Conservation (phyloP, 2,113 vertebrate genomes). For the Nesogale talazaci region DNA sequence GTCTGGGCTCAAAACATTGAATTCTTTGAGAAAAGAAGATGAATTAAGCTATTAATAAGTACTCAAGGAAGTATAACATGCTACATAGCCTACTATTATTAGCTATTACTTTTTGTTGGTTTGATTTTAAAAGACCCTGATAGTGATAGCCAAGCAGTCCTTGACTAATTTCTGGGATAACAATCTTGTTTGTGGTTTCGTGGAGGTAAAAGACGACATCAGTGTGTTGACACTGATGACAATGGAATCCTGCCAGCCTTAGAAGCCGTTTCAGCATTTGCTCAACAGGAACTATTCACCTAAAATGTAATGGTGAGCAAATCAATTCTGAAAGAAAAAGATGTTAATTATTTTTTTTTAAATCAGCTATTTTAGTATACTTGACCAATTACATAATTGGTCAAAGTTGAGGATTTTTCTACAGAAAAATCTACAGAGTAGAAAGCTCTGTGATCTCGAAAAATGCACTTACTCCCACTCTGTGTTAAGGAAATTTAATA, state of each 20-base stretch:
- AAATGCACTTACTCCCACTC: not conserved
- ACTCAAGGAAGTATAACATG: not conserved
- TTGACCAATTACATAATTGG: not conserved
- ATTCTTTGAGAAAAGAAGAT: not conserved
- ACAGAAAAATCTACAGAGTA: not conserved
- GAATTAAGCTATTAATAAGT: conserved; percentile 11
- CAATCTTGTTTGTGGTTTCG: conserved; percentile 70
- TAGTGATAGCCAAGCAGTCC: conserved; percentile 42
- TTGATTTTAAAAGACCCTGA: conserved; percentile 24
- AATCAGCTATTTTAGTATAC: conserved; percentile 1
- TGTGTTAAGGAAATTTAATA: not conserved
- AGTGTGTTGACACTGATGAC: conserved; percentile 38
- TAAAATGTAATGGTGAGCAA: conserved; percentile 26
- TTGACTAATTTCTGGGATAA: conserved; percentile 58
- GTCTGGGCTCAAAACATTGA: not conserved
- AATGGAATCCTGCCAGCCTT: conserved; percentile 53
- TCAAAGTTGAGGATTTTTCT: not conserved
- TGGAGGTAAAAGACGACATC: conserved; percentile 63
- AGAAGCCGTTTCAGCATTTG: conserved; percentile 6
- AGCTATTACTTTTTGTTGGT: conserved; percentile 25
- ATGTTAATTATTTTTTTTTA: conserved; percentile 1
- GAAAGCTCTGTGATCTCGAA: not conserved
- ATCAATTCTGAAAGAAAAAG: conserved; percentile 23
- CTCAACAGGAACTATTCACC: conserved; percentile 36
- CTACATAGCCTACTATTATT: not conserved